Percentiles rank a stretch among this genome's conserved stretches.
Evolutionary conservation across 2,113 vertebrate species (phyloP).

Genomic region (Strix aluco): DNA sequence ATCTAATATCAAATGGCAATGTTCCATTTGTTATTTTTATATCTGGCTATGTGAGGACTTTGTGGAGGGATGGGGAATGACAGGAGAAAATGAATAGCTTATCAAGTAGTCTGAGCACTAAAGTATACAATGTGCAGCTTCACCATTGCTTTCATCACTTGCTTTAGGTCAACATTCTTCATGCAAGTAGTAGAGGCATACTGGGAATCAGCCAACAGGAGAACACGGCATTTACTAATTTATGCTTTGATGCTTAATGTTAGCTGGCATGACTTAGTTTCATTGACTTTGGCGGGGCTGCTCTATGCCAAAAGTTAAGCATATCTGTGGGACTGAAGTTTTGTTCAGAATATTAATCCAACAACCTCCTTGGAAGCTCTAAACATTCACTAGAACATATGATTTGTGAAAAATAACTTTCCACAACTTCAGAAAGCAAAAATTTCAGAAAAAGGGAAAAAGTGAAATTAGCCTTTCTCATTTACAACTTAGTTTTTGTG

Average conservation of each 20-base stretch:
- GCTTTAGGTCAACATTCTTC: not conserved
- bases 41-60: not conserved
- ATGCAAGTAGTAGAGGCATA: not conserved
- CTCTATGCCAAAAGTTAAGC: not conserved
- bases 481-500: constrained; percentile 37
- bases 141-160: not conserved
- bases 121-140: not conserved
- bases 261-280: not conserved
- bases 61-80: not conserved
- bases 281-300: not conserved
- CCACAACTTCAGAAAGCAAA: not conserved
- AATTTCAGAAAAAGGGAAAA: not conserved
- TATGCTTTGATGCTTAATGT: not conserved
- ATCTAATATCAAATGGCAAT: not conserved
- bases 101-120: not conserved
- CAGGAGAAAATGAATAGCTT: not conserved
- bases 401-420: not conserved
- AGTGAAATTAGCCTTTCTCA: not conserved
- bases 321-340: not conserved
- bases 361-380: not conserved
- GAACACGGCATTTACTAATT: not conserved
- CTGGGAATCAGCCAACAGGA: not conserved
- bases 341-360: not conserved
- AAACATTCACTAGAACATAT: not conserved
- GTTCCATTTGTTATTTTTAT: constrained; percentile 28